Percentiles rank a stretch among this genome's conserved stretches.
Evolutionary conservation across 1,140 invertebrate species (phyloP).

Genomic region (Procambarus clarkii): DNA sequence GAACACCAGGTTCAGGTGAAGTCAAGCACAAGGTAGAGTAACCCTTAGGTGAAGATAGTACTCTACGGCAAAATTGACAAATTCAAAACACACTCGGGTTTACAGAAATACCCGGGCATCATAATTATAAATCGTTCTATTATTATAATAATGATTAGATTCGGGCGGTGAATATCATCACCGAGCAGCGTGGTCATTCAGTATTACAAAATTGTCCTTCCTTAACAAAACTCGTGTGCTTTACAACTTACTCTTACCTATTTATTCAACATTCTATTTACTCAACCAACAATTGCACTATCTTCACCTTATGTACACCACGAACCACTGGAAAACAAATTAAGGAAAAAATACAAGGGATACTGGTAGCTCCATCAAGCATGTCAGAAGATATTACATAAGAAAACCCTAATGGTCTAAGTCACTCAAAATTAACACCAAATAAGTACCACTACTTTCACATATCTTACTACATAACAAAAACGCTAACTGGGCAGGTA

Average conservation of each 20-base stretch:
- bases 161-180: no score
- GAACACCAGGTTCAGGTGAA: constrained; percentile 38
- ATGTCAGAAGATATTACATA: constrained; percentile 11
- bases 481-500: background rate
- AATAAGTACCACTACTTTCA: background rate
- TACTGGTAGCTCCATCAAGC: constrained; percentile 56
- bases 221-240: background rate
- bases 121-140: no score
- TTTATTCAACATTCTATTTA: background rate
- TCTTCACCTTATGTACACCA: constrained; percentile 53
- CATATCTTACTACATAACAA: background rate
- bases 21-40: constrained; percentile 28
- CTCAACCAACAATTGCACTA: constrained; percentile 30
- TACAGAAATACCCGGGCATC: background rate
- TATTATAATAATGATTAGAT: no score
- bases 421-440: background rate
- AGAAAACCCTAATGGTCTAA: background rate
- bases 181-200: no score
- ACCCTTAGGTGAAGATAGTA: constrained; percentile 51
- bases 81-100: background rate
- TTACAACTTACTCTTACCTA: background rate
- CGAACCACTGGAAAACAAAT: constrained; percentile 58
- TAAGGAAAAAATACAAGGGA: background rate
- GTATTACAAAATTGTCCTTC: no score
- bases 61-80: constrained; percentile 3